A percentile compares a stretch with the other conserved stretches of the same genome.
These are phyloP conservation scores for Epicampocera succincta DNA, from an alignment of 2,888 invertebrate species.

Conservation along the genomic window DNA sequence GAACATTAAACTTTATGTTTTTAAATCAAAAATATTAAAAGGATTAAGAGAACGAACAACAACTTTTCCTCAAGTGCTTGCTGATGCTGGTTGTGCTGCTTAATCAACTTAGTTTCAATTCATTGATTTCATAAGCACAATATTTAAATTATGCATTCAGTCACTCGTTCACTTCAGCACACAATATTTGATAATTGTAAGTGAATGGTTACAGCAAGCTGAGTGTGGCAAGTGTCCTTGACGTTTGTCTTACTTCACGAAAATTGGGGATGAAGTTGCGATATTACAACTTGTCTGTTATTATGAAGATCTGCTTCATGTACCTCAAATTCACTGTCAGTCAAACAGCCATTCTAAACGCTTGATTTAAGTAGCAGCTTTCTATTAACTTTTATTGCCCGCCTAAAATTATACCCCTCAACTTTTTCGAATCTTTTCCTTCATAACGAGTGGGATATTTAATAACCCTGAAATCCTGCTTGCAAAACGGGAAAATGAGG, in stretches of 20 bases:
- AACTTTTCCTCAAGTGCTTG: too few species aligned
- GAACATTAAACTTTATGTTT: too few species aligned
- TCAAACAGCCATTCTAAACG: not conserved
- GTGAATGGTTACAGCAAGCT: not conserved
- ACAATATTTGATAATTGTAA: constrained; percentile 7
- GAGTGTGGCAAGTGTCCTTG: not conserved
- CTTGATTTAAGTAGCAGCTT: not conserved
- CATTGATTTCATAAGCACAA: constrained; percentile 37
- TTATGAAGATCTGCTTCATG: not conserved
- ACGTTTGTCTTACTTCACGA: not conserved
- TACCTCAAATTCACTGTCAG: not conserved
- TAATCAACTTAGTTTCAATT: constrained; percentile 55
- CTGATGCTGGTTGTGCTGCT: not conserved
- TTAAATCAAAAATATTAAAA: too few species aligned
- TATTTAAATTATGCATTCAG: constrained; percentile 21
- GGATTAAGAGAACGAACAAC: too few species aligned
- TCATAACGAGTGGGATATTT: not conserved
- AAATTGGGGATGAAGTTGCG: not conserved
- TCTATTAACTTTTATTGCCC: constrained; percentile 1
- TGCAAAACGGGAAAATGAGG: not conserved
- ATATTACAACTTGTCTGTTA: not conserved
- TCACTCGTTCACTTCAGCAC: not conserved
- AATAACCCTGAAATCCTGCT: constrained; percentile 12
- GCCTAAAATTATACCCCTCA: constrained; percentile 30
- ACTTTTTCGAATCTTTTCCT: constrained; percentile 16